Evolutionary conservation across 2,888 invertebrate genomes (phyloP), one percentile per base, ranked within the genome.

Genomic region (Hanleya hanleyi): DNA sequence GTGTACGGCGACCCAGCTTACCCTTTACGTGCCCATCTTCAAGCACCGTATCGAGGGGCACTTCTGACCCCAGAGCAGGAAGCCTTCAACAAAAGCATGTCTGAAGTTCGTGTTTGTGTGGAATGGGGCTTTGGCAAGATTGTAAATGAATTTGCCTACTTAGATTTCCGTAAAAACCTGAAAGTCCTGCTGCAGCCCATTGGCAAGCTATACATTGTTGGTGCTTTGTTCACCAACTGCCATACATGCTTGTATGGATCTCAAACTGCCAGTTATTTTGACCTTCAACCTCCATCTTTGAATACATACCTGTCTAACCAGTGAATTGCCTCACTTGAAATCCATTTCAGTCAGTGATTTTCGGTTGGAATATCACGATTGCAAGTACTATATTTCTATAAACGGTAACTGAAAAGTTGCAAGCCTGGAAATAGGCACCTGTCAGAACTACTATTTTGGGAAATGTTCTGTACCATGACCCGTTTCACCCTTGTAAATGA

Each of bases 181-280:
- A 75, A 72, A 64, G 61, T 73, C 9, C 75, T 67, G 32, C 37
- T 80, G 15, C 82, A 83, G 64, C 77, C 80, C 3, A 67, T 80
- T 32, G 78, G 73, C 7, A 77, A 74, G 47, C 74, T 73, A 26
- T 82, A 75, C 68, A 18, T 57, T 18, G 77, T 81, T 12, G 75
- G 66, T 6, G 67, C 62, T 35, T 33, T 81, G 6, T 61, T 80
- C n/a, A n/a, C n/a, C n/a, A n/a, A n/a, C n/a, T n/a, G n/a, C n/a
- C n/a, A n/a, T n/a, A n/a, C n/a, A n/a, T n/a, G n/a, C n/a, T n/a
- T n/a, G n/a, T n/a, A n/a, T n/a, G n/a, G n/a, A n/a, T n/a, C n/a
- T 77, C 75, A 2, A 81, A 81, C 38, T 61, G 51, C 64, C 77
- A 81, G n/a, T n/a, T n/a, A n/a, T n/a, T n/a, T n/a, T n/a, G n/a